Percentiles rank a stretch among this genome's conserved stretches.
Evolutionary conservation across 2,888 invertebrate species (phyloP).

Genomic region (Synanthedon vespiformis): DNA sequence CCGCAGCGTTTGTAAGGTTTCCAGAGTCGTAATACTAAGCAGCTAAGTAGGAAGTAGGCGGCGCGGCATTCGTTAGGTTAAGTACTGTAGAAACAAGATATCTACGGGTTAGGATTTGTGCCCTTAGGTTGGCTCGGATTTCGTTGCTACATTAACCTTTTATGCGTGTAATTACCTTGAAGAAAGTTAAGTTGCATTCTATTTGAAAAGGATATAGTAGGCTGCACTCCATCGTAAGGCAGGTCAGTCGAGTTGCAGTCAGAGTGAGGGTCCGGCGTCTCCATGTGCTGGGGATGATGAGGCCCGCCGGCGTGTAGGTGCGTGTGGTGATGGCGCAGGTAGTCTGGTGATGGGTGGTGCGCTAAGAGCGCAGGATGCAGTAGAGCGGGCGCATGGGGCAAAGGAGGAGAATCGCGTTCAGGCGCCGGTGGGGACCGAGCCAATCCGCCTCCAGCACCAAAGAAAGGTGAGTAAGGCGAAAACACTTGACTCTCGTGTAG

Average conservation of each 20-base stretch:
- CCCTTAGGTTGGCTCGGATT: slow-evolving; percentile 21
- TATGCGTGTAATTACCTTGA: slow-evolving; percentile 4
- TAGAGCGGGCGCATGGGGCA: slow-evolving; percentile 86
- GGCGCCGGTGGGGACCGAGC: slow-evolving; percentile 71
- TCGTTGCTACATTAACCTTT: slow-evolving; percentile 9
- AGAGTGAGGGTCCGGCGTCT: slow-evolving; percentile 86
- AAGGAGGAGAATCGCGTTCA: slow-evolving; percentile 85
- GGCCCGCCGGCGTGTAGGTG: slow-evolving; percentile 83
- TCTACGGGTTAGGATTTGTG: slow-evolving; percentile 41
- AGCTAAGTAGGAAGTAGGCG: slow-evolving; percentile 58
- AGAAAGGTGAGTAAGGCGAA: slow-evolving; percentile 92
- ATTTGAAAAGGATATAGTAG: slow-evolving; percentile 93
- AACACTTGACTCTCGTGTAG: slow-evolving; percentile 95
- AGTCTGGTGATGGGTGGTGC: slow-evolving; percentile 86
- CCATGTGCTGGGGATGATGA: slow-evolving; percentile 82
- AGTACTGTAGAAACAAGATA: slow-evolving; percentile 70
- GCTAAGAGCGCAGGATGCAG: slow-evolving; percentile 88
- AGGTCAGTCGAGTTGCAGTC: slow-evolving; percentile 94
- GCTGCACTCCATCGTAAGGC: slow-evolving; percentile 91
- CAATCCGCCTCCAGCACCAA: slow-evolving; percentile 72
- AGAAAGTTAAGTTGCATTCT: background rate
- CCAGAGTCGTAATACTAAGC: slow-evolving; percentile 58
- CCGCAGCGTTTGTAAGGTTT: slow-evolving; percentile 62
- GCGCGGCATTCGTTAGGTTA: slow-evolving; percentile 64
- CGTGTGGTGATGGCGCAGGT: slow-evolving; percentile 77